These are phyloP conservation scores for Drosophila ficusphila DNA, from an alignment of 1,140 invertebrate species.

Conservation along the genomic window DNA sequence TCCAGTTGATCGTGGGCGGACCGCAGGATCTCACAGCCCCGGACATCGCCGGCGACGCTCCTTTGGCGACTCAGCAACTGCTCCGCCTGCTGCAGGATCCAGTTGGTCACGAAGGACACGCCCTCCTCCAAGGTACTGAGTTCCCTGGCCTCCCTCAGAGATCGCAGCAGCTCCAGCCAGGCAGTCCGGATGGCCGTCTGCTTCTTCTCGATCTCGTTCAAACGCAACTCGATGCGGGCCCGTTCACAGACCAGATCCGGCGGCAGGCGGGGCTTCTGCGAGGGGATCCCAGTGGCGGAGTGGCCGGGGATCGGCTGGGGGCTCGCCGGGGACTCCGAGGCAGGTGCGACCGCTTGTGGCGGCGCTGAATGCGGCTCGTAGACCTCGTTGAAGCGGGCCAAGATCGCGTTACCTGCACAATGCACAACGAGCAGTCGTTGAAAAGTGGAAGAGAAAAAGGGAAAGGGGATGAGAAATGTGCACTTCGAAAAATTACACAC, in stretches of 20 bases:
- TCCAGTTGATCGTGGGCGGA: conserved; percentile 91
- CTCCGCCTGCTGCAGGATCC: conserved; percentile 91
- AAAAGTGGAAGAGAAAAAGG: conserved; percentile 29
- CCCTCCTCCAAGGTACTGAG: conserved; percentile 87
- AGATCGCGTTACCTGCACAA: conserved; percentile 76
- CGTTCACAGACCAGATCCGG: conserved; percentile 88
- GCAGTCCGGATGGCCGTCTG: conserved; percentile 87
- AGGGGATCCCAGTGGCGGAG: neutral
- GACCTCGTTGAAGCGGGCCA: conserved; percentile 78
- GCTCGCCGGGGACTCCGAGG: conserved; percentile 8
- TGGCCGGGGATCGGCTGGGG: conserved; percentile 2
- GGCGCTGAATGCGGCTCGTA: conserved; percentile 62
- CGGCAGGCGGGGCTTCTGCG: conserved; percentile 77
- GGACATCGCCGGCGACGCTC: conserved; percentile 89
- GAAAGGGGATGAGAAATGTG: conserved; percentile 15
- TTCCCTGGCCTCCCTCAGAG: conserved; percentile 87
- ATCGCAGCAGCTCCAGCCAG: conserved; percentile 87
- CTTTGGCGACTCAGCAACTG: conserved; percentile 88
- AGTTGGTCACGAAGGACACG: conserved; percentile 89
- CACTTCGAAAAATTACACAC: conserved; percentile 6
- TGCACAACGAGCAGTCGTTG: conserved; percentile 3
- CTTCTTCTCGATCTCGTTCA: conserved; percentile 87
- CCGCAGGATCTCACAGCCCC: conserved; percentile 89
- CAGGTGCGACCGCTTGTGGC: conserved; percentile 59
- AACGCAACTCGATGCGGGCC: conserved; percentile 85